These are phyloP conservation scores for Bettongia penicillata DNA, from an alignment of 2,113 vertebrate species.

Conservation along the genomic window DNA sequence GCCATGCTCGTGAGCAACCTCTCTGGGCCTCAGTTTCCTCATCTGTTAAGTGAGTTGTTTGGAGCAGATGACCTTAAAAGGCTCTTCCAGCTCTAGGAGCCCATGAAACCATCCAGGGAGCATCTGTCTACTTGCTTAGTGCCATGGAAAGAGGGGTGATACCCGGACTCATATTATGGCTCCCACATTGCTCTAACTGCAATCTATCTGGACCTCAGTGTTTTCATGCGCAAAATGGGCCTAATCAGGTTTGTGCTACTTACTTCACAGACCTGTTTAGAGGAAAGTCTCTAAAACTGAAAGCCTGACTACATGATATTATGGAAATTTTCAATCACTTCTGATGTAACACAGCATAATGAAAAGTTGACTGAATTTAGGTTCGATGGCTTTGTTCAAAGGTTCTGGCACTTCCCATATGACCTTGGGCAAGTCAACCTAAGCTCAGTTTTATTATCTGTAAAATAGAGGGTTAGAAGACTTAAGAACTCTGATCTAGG, in stretches of 20 bases:
- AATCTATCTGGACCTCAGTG: not conserved
- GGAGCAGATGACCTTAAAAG: not conserved
- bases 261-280: not conserved
- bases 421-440: not conserved
- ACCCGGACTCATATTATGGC: not conserved
- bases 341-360: not conserved
- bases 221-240: not conserved
- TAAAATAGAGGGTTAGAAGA: not conserved
- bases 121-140: not conserved
- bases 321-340: not conserved
- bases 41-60: not conserved
- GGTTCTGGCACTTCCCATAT: not conserved
- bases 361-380: not conserved
- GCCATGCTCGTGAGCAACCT: not conserved
- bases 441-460: not conserved
- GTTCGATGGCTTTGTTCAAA: not conserved
- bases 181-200: not conserved
- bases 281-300: not conserved
- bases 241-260: not conserved
- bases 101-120: not conserved
- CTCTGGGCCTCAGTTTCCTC: not conserved
- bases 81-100: not conserved
- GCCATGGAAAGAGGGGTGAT: not conserved
- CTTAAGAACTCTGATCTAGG: not conserved
- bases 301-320: not conserved